These are phyloP conservation scores for Aspidiotus destructor DNA, from an alignment of 2,888 invertebrate genomes.

Conservation along the genomic window DNA sequence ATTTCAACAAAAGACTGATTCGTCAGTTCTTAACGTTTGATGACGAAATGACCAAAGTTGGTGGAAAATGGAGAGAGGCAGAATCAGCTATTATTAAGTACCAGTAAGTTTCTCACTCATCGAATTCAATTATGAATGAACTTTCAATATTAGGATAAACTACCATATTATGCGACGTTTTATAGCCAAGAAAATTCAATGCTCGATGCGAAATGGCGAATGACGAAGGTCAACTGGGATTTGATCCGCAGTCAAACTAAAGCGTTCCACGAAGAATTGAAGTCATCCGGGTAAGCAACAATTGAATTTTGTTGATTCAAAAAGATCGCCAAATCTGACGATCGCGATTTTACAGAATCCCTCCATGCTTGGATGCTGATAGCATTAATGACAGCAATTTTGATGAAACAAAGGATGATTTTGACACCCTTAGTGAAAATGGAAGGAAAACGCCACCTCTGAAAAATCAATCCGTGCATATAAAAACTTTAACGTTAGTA, in stretches of 20 bases:
- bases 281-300: slow-evolving; percentile 19
- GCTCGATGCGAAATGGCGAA: slow-evolving; percentile 22
- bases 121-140: neutral
- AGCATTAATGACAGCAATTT: neutral
- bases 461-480: neutral
- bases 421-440: neutral
- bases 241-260: slow-evolving; percentile 22
- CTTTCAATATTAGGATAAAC: neutral
- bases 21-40: slow-evolving; percentile 50
- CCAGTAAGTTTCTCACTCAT: slow-evolving; percentile 13
- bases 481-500: neutral
- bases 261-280: slow-evolving; percentile 26
- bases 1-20: slow-evolving; percentile 41
- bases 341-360: too few species aligned
- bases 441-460: neutral
- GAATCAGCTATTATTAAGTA: slow-evolving; percentile 46
- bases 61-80: slow-evolving; percentile 49
- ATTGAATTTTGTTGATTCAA: neutral
- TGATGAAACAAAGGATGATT: neutral
- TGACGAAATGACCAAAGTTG: slow-evolving; percentile 46
- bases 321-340: neutral
- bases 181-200: slow-evolving; percentile 27
- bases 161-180: neutral
- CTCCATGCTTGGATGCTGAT: too few species aligned
- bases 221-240: slow-evolving; percentile 28